Conservation (phyloP, 2,113 vertebrate genomes). For the Pelvicachromis taeniatus region DNA sequence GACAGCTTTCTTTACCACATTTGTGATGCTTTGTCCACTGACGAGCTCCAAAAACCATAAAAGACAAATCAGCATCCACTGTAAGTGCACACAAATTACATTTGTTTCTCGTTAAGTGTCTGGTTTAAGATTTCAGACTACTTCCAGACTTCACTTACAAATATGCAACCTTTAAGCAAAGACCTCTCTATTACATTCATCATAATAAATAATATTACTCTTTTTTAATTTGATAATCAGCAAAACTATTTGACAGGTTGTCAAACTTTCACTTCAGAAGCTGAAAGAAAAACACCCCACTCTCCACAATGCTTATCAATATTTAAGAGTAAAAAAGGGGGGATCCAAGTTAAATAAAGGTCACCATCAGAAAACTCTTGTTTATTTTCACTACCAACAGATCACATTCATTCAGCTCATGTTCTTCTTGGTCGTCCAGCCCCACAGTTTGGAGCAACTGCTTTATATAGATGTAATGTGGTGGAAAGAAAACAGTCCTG, state of each 20-base stretch:
- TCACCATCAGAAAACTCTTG: not conserved
- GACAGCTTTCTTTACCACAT: not conserved
- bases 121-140: not conserved
- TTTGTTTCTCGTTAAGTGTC: not conserved
- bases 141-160: not conserved
- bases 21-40: not conserved
- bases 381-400: not conserved
- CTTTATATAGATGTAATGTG: not conserved
- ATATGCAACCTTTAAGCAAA: not conserved
- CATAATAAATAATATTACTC: not conserved
- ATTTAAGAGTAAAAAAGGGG: not conserved
- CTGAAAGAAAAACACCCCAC: not conserved
- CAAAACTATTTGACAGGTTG: not conserved
- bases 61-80: not conserved
- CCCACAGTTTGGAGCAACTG: not conserved
- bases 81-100: not conserved
- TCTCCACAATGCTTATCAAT: not conserved
- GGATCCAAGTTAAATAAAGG: not conserved
- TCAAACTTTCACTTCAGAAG: not conserved
- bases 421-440: not conserved
- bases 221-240: not conserved
- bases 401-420: not conserved
- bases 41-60: not conserved
- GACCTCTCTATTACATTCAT: not conserved
- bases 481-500: not conserved